A percentile compares a stretch with the other conserved stretches of the same genome.
Evolutionary conservation across 2,113 vertebrate species (phyloP).

Genomic region (Lampris megalopsis): DNA sequence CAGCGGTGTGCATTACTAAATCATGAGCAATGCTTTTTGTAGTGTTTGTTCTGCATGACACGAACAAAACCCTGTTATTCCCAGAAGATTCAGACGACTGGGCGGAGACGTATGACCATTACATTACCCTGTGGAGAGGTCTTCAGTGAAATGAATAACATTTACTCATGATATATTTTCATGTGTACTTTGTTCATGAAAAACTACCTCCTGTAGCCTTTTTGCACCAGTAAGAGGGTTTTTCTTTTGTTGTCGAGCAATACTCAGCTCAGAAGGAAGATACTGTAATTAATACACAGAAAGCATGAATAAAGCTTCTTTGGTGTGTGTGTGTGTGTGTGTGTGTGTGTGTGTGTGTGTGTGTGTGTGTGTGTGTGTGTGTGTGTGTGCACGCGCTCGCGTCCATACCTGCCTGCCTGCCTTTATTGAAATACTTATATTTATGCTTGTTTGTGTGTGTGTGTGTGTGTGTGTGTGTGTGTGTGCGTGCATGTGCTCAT

Average conservation of each 20-base stretch:
- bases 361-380: slow-evolving; percentile 3
- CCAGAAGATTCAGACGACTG: too few species aligned
- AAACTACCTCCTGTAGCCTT: not conserved
- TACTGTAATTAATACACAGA: slow-evolving; percentile 31
- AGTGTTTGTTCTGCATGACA: slow-evolving; percentile 17
- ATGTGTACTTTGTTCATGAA: not conserved
- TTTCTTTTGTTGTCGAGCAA: not conserved
- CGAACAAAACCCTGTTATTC: not conserved
- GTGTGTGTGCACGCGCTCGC: not conserved
- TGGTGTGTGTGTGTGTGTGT: slow-evolving; percentile 32
- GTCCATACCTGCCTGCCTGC: slow-evolving; percentile 33
- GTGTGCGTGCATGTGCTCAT: slow-evolving; percentile 32
- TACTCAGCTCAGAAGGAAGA: not conserved
- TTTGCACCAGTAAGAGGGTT: slow-evolving; percentile 3
- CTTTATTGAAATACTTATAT: slow-evolving; percentile 17
- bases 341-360: slow-evolving; percentile 15
- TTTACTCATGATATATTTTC: not conserved
- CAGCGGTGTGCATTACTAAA: slow-evolving; percentile 25
- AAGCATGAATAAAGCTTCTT: slow-evolving; percentile 45
- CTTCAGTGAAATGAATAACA: slow-evolving; percentile 10
- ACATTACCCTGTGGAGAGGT: slow-evolving; percentile 22
- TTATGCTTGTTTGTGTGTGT: not conserved
- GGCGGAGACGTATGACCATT: not conserved
- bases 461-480: slow-evolving; percentile 18
- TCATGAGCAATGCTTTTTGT: slow-evolving; percentile 16